These are phyloP conservation scores for Brachionus asplanchnoidis DNA, from an alignment of 1,140 invertebrate species.

Conservation along the genomic window DNA sequence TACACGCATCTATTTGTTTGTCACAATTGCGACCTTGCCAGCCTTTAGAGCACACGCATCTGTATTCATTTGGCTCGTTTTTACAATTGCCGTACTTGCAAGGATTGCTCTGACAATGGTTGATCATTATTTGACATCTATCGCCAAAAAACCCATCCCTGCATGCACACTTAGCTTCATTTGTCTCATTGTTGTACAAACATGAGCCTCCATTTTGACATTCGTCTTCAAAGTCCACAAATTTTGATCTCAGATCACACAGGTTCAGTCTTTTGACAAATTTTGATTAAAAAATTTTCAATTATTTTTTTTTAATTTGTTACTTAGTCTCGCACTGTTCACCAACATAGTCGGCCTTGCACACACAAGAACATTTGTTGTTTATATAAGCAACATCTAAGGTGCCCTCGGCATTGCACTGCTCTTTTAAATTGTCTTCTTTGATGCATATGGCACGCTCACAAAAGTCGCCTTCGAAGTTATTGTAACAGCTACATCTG, in stretches of 20 bases:
- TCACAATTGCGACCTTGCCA: constrained; percentile 34
- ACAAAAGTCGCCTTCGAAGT: constrained; percentile 16
- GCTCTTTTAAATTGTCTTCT: background rate
- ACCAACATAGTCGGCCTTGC: background rate
- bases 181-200: background rate
- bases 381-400: background rate
- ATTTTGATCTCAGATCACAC: constrained; percentile 28
- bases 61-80: background rate
- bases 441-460: background rate
- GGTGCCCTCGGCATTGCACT: background rate
- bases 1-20: constrained; percentile 53
- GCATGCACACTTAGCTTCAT: constrained; percentile 15
- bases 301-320: background rate
- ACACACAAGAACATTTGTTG: constrained; percentile 23
- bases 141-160: background rate
- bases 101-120: constrained; percentile 10
- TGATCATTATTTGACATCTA: constrained; percentile 12
- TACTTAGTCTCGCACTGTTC: constrained; percentile 1
- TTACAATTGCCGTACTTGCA: constrained; percentile 26
- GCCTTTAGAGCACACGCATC: constrained; percentile 22
- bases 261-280: background rate
- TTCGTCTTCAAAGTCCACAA: constrained; percentile 24
- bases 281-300: background rate
- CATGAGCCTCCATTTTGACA: constrained; percentile 39
- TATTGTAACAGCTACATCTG: constrained; percentile 1